Base-by-base conservation (phyloP, 2,113 vertebrate species). In the Mungos mungo region DNA sequence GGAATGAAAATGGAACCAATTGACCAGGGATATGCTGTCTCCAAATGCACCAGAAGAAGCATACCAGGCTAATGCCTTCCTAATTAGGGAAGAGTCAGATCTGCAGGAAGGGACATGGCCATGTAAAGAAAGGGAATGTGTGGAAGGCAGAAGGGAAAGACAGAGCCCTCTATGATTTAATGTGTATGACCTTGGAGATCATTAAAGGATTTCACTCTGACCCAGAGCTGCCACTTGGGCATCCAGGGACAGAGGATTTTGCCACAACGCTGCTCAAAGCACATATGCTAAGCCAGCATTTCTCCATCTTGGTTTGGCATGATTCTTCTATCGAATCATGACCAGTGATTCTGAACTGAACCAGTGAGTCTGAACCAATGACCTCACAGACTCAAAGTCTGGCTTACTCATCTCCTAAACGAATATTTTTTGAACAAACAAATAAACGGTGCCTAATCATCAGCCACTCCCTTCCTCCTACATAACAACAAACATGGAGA, bases 341-440 rank as follows among this genome's bases (percentile, higher is more conserved):
- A 41, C 41, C 41, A 41, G 41, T 41, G 5, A 6, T 5, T 41
- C 41, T 41, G 41, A 41, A 15, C 85, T 50, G 29, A 88, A 89
- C 41, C 60, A 23, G 21, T 57, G 41, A 41, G 4, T 41, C 85
- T 50, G 29, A 88, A 89, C 41, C 60, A 23, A 16, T 57, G 60
- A 54, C 63, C 60, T 38, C 81, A 7, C 11, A 79, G 60, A 68
- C 54, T 65, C 83, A 31, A 66, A 76, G 29, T 79, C 54, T 88
- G 38, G 50, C 19, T 72, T 60, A 83, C 15, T 93, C 52, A 74
- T 71, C 27, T 47, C 52, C 47, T 35, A 33, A 52, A 21, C 66
- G 66, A 89, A 29, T 86, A 83, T 86, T 92, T 92, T 74, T 82
- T 76, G 47, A 82, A 31, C 77, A 83, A 77, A 88, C 35, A 12